Percentiles rank a stretch among this genome's conserved stretches.
Conservation (phyloP, 1,140 invertebrate species). For the Aplysia californica region DNA sequence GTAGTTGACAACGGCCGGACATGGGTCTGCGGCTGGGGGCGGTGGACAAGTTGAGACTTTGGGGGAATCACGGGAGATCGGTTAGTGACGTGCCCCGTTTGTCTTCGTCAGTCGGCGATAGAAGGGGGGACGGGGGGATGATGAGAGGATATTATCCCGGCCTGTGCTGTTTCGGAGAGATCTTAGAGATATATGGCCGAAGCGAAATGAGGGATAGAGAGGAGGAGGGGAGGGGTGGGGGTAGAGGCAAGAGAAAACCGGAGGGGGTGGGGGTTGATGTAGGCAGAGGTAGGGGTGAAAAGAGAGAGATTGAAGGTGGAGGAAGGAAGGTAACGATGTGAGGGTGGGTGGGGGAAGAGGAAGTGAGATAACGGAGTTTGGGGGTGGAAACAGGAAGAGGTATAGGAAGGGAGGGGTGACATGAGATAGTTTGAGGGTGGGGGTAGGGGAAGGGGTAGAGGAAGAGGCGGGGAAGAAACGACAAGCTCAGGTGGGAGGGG, state of each 20-base stretch:
- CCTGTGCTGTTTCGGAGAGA: too few relatives aligned
- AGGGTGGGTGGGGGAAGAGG: slow-evolving; percentile 6
- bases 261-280: not conserved
- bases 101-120: too few relatives aligned
- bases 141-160: too few relatives aligned
- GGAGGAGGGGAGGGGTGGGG: not conserved
- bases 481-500: not conserved
- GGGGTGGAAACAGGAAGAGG: not conserved
- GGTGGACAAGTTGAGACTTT: too few relatives aligned
- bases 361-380: not conserved
- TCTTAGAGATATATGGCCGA: too few relatives aligned
- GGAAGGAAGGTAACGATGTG: not conserved
- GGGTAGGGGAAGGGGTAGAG: not conserved
- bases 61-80: too few relatives aligned
- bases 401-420: not conserved
- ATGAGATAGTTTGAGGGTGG: not conserved
- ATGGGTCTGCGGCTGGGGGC: too few relatives aligned
- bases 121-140: too few relatives aligned
- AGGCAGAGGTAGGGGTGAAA: slow-evolving; percentile 10
- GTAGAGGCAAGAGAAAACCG: not conserved
- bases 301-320: not conserved
- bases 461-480: not conserved
- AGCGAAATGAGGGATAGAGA: not conserved
- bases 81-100: too few relatives aligned
- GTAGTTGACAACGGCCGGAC: too few relatives aligned